phyloP scores from a whole-genome alignment of 2,113 vertebrate species.

The Pycnonotus jocosus region DNA sequence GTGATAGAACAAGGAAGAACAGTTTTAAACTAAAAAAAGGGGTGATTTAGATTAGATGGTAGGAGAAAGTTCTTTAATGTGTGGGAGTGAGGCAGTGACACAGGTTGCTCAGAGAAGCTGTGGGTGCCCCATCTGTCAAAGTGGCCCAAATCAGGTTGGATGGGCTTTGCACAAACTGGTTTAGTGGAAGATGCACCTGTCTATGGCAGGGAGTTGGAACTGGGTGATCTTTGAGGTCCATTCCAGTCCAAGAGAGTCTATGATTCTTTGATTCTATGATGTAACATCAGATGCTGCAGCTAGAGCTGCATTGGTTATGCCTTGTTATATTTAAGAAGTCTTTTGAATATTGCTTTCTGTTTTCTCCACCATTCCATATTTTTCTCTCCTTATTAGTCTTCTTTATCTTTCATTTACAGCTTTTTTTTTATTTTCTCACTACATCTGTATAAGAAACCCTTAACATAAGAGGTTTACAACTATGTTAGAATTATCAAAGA shows the following conservation, averaged over 20 bases:
- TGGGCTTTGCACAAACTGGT: background rate
- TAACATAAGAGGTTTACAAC: background rate
- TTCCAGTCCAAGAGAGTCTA: background rate
- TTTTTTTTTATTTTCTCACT: background rate
- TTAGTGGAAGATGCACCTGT: background rate
- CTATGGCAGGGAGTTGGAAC: background rate
- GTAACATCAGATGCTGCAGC: background rate
- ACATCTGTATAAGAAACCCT: background rate
- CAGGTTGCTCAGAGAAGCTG: background rate
- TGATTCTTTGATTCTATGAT: background rate
- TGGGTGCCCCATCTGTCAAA: background rate
- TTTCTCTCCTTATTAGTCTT: background rate
- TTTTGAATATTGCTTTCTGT: background rate
- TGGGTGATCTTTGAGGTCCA: background rate
- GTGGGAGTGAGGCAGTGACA: background rate
- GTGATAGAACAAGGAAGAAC: background rate
- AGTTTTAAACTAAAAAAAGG: background rate
- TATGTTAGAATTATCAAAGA: background rate
- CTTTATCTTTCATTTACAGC: background rate
- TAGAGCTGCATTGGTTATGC: background rate
- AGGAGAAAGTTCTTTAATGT: background rate
- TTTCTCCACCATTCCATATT: background rate
- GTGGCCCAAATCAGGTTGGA: background rate
- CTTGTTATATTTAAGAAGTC: background rate
- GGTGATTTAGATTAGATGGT: background rate